Percentiles rank a stretch among this genome's conserved stretches.
Evolutionary conservation across 2,113 vertebrate genomes (phyloP).

Genomic region (Lepus americanus): DNA sequence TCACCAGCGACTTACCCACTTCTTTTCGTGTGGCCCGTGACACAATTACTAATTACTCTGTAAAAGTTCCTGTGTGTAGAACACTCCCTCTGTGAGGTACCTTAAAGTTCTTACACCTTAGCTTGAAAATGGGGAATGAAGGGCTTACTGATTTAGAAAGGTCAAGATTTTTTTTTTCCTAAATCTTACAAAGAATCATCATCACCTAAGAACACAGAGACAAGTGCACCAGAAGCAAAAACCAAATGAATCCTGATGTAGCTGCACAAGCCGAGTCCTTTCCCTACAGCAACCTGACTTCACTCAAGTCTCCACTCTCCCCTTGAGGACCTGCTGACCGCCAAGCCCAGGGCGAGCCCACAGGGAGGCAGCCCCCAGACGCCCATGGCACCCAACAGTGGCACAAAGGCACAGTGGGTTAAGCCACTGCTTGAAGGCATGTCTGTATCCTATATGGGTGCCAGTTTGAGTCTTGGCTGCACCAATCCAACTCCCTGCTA

Average conservation of each 20-base stretch:
- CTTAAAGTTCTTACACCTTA: constrained; percentile 40
- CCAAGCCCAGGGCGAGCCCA: not conserved
- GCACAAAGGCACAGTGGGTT: too few relatives aligned
- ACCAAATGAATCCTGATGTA: not conserved
- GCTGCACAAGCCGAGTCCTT: not conserved
- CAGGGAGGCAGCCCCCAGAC: not conserved
- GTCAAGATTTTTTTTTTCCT: not conserved
- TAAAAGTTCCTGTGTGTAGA: not conserved
- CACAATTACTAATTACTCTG: constrained; percentile 11
- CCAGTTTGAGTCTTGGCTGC: too few relatives aligned
- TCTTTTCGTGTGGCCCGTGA: not conserved
- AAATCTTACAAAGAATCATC: constrained; percentile 30
- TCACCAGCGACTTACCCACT: not conserved
- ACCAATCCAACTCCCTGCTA: too few relatives aligned
- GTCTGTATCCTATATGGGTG: too few relatives aligned
- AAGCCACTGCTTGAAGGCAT: too few relatives aligned
- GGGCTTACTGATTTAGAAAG: constrained; percentile 43
- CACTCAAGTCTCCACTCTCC: not conserved
- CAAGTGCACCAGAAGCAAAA: too few relatives aligned
- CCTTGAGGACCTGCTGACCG: not conserved
- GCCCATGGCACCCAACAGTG: not conserved
- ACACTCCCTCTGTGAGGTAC: not conserved
- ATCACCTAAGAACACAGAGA: constrained; percentile 14
- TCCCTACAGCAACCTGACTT: not conserved
- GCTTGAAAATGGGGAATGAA: constrained; percentile 17